phyloP scores from a whole-genome alignment of 2,797 vertebrate species.

The Hypotaenidia philippensis region DNA sequence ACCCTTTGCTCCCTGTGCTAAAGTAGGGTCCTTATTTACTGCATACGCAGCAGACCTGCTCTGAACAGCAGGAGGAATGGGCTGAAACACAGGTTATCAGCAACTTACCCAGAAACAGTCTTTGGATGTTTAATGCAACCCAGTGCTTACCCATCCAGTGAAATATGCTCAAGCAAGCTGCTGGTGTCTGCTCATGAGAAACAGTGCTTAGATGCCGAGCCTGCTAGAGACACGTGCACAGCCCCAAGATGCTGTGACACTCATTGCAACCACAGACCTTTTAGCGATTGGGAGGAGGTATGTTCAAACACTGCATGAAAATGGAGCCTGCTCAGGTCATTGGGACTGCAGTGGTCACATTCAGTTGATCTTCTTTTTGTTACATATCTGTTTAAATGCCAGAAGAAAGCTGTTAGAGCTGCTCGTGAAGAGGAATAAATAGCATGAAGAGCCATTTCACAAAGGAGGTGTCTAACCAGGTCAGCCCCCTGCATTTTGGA shows the following conservation, averaged over 20 bases:
- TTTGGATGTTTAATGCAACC: background rate
- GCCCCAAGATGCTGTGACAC: background rate
- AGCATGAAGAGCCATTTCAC: background rate
- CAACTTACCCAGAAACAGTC: background rate
- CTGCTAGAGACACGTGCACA: background rate
- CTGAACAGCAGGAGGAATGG: background rate
- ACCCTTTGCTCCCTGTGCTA: background rate
- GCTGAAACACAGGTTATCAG: background rate
- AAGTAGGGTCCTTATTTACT: background rate
- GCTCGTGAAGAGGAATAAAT: background rate
- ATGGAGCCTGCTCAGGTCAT: background rate
- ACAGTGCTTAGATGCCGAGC: background rate
- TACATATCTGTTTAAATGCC: background rate
- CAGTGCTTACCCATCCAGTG: background rate
- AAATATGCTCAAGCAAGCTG: background rate
- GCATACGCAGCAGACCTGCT: accelerated
- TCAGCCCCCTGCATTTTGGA: background rate
- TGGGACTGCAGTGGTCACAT: background rate
- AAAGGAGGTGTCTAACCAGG: background rate
- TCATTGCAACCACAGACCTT: background rate
- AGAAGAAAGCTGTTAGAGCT: background rate
- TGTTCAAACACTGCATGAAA: background rate
- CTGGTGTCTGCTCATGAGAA: background rate
- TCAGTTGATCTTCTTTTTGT: background rate
- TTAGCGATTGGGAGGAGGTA: background rate